Evolutionary conservation across 2,888 invertebrate species (phyloP), one percentile per base, ranked within the genome.

Genomic region (Acleris holmiana): DNA sequence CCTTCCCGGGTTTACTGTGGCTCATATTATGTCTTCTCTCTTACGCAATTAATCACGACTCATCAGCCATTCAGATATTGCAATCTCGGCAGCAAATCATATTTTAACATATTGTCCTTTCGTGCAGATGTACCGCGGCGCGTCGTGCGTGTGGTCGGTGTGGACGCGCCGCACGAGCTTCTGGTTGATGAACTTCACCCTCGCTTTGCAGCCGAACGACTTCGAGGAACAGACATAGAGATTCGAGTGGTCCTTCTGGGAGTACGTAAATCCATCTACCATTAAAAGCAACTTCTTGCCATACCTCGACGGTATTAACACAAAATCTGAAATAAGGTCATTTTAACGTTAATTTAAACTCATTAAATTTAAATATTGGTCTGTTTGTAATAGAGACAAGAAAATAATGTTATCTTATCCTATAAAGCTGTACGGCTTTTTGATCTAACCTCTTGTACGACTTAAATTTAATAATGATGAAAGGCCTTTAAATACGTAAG

Each of bases 191-290:
- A 46, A 46, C 29, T 29, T 51, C 51, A 71, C 70, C 15, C 69
- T 66, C 41, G 71, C 71, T 21, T 59, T 55, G 57, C 71, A 71
- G 13, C 71, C 71, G 1, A 5, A 5, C 56, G 58, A 2, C 67
- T 69, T 70, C 40, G 69, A 68, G 2, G 70, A 70, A 50, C 71
- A 71, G 49, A 67, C 57, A 44, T 67, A 71, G 54, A 64, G 40
- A 10, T 18, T n/a, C 7, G 25, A 49, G 25, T 61, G 48, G 25
- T 61, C 23, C 18, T 48, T 41, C 19, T 61, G 61, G n/a, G 61
- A 61, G 5, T 61, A 61, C 10, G 61, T 61, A 35, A 25, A 61
- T 18, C 55, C 61, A 8, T 61, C 61, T 13, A 61, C 48, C 61
- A 61, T 61, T 2, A 61, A 35, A 5, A 61, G 47, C 2, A 54